Evolutionary conservation across 2,888 invertebrate species (phyloP), one percentile per base, ranked within the genome.

Genomic region (Microplitis manilae): DNA sequence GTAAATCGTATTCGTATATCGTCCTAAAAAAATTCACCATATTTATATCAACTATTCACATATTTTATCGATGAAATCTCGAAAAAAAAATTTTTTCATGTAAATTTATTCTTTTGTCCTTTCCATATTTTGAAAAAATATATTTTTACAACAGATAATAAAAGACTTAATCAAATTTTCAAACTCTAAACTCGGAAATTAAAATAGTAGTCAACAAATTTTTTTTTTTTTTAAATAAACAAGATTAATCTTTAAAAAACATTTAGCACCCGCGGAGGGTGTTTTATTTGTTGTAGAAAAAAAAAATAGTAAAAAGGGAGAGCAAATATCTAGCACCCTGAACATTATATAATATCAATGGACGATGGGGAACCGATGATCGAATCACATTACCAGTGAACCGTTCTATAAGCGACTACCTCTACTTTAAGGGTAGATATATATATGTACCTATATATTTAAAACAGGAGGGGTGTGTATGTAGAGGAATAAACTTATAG

Each of bases 321-420:
- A 50, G 50, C 9, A 50, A 50, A 50, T 50, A 50, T 62, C 68
- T 62, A 62, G 6, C 15, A 65, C 68, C n/a, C 64, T 50, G 62
- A 62, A 67, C 72, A 76, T 80, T 78, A 82, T 81, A 83, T 83
- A 85, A 86, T 87, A 87, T 87, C 87, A 87, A 88, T 87, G 87
- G 85, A 83, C 83, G 82, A 81, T 81, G 83, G 85, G 84, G 83
- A 84, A 85, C 84, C 85, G 86, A 88, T 88, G 87, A 89, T 89
- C 87, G 87, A 84, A 83, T 88, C 87, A 82, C 87, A 88, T 89
- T 88, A 89, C 85, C 87, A 87, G 84, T 81, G 85, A 81, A 88
- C 86, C 89, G 85, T 88, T 88, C 87, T 87, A 89, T 87, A 88
- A 88, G 86, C 88, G 84, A 86, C 83, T 84, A 84, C 81, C 82